Evolutionary conservation across 2,888 invertebrate species (phyloP).

Genomic region (Metacarcinus magister): DNA sequence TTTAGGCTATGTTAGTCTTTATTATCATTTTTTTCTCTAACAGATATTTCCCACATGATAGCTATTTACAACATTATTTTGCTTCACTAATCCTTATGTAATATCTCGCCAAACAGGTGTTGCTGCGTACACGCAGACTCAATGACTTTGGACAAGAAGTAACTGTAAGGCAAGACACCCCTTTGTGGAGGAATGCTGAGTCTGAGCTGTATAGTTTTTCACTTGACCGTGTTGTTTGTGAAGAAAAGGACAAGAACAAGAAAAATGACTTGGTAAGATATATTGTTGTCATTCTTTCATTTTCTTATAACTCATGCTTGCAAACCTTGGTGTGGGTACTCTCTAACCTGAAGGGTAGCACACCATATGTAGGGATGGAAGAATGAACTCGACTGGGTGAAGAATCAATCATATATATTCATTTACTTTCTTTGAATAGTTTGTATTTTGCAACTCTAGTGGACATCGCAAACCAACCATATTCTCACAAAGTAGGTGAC

Average conservation of each 20-base stretch:
- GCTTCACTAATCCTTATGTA: background rate
- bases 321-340: too few relatives aligned
- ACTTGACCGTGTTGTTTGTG: slow-evolving; percentile 68
- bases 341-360: too few relatives aligned
- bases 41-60: background rate
- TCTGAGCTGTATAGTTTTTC: slow-evolving; percentile 68
- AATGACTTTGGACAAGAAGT: slow-evolving; percentile 67
- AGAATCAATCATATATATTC: too few relatives aligned
- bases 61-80: background rate
- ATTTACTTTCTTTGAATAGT: too few relatives aligned
- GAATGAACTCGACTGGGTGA: too few relatives aligned
- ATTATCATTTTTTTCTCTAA: too few relatives aligned
- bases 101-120: slow-evolving; percentile 55
- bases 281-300: background rate
- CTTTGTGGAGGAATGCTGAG: slow-evolving; percentile 67
- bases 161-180: slow-evolving; percentile 59
- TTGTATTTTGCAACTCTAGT: too few relatives aligned
- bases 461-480: too few relatives aligned
- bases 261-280: slow-evolving; percentile 63
- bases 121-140: slow-evolving; percentile 60
- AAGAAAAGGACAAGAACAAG: slow-evolving; percentile 66
- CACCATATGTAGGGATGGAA: too few relatives aligned
- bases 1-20: too few relatives aligned
- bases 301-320: too few relatives aligned
- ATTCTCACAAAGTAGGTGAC: background rate